Conservation (phyloP, 1,140 invertebrate species). For the Aphelenchoides besseyi region DNA sequence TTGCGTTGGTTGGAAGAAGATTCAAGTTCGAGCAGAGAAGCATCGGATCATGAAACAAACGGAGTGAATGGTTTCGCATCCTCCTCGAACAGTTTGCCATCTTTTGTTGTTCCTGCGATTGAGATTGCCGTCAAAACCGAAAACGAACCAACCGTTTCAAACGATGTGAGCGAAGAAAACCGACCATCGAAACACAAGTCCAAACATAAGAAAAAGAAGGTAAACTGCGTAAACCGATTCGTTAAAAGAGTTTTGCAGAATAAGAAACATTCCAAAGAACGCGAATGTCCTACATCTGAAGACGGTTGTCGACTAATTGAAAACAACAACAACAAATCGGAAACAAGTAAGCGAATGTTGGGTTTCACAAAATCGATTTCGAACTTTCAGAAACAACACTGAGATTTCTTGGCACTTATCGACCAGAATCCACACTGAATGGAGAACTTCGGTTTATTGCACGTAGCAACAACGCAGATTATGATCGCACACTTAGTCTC, state of each 20-base stretch:
- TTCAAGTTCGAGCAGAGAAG: background rate
- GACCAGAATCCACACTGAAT: background rate
- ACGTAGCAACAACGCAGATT: background rate
- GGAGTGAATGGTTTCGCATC: no score
- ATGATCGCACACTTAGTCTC: background rate
- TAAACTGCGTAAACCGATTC: no score
- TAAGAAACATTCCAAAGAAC: conserved; percentile 11
- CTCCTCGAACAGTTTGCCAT: no score
- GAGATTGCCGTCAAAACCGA: background rate
- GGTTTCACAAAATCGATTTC: no score
- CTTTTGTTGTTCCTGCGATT: no score
- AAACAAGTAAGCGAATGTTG: background rate
- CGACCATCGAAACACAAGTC: conserved; percentile 10
- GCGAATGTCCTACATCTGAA: background rate
- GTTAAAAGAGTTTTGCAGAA: no score
- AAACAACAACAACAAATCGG: no score
- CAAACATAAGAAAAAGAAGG: conserved; percentile 19
- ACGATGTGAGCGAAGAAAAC: background rate
- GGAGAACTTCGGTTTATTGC: conserved; percentile 6
- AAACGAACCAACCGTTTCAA: background rate
- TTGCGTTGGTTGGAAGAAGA: conserved; percentile 9
- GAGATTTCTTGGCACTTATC: background rate
- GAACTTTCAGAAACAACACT: background rate
- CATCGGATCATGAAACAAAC: background rate
- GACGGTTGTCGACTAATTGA: background rate